Percentiles rank a stretch among this genome's conserved stretches.
These are phyloP conservation scores for Spizaetus ornatus DNA, from an alignment of 2,113 vertebrate species.

Conservation along the genomic window DNA sequence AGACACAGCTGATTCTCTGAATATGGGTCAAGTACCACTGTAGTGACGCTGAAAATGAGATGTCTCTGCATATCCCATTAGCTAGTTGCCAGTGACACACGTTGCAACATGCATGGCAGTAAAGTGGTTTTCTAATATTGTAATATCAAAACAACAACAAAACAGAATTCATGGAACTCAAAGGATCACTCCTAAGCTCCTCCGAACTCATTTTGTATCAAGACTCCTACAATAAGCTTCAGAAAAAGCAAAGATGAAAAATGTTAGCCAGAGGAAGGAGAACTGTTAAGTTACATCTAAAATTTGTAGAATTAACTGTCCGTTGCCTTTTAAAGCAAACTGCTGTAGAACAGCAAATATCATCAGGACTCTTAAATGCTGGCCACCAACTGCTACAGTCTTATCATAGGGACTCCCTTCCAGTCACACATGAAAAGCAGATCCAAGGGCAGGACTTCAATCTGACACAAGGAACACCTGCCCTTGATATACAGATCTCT, in stretches of 20 bases:
- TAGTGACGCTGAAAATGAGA: background rate
- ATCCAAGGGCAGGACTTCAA: slow-evolving; percentile 2
- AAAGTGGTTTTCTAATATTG: background rate
- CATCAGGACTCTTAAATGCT: background rate
- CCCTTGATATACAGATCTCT: background rate
- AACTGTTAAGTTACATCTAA: background rate
- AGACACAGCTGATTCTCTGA: background rate
- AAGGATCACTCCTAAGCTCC: background rate
- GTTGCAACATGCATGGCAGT: background rate
- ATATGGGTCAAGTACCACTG: background rate
- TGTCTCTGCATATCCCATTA: background rate
- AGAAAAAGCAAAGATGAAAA: background rate
- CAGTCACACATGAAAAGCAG: slow-evolving; percentile 13
- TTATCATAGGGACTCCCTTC: background rate
- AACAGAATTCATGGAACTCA: background rate
- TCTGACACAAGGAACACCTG: background rate
- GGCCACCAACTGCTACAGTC: background rate
- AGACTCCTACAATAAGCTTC: background rate
- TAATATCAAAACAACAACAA: background rate
- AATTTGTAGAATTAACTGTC: background rate
- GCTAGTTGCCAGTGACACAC: background rate
- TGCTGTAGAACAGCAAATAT: background rate
- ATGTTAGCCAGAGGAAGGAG: background rate
- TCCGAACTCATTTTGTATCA: background rate
- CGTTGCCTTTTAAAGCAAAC: background rate